phyloP scores from a whole-genome alignment of 2,888 invertebrate genomes.

The Petrolisthes cinctipes region DNA sequence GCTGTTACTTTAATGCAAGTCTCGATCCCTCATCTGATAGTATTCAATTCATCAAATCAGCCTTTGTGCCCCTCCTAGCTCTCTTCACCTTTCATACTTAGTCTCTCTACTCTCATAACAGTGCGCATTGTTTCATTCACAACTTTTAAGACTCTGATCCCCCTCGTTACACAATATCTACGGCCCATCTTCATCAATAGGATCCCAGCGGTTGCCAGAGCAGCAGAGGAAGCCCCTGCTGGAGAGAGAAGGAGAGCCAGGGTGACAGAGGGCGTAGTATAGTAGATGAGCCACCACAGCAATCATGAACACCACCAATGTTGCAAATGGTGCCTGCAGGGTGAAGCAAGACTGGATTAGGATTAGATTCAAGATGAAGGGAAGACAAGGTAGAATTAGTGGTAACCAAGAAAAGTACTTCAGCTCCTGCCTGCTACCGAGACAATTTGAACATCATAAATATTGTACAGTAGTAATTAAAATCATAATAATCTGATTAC shows the following conservation, averaged over 20 bases:
- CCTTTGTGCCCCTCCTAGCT: too few species aligned
- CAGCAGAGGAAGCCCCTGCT: conserved; percentile 43
- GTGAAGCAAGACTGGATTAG: too few species aligned
- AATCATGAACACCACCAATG: conserved; percentile 14
- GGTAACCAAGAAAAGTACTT: not conserved
- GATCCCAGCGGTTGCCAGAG: conserved; percentile 25
- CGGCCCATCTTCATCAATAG: conserved; percentile 18
- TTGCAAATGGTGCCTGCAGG: conserved; percentile 46
- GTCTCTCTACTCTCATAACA: too few species aligned
- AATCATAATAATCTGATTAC: too few species aligned
- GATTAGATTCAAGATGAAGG: too few species aligned
- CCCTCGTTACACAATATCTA: not conserved
- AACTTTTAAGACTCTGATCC: too few species aligned
- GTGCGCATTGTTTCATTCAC: too few species aligned
- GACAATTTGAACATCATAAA: not conserved
- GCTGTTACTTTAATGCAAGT: too few species aligned
- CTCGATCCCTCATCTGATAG: too few species aligned
- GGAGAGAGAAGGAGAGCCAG: conserved; percentile 35
- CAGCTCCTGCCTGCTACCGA: not conserved
- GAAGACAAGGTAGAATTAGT: not conserved
- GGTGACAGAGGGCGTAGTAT: conserved; percentile 57
- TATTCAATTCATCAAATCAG: too few species aligned
- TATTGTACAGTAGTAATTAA: not conserved
- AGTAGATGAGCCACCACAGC: conserved; percentile 25
- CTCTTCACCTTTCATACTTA: too few species aligned